phyloP scores from a whole-genome alignment of 2,113 vertebrate species.

The Oryzias celebensis region DNA sequence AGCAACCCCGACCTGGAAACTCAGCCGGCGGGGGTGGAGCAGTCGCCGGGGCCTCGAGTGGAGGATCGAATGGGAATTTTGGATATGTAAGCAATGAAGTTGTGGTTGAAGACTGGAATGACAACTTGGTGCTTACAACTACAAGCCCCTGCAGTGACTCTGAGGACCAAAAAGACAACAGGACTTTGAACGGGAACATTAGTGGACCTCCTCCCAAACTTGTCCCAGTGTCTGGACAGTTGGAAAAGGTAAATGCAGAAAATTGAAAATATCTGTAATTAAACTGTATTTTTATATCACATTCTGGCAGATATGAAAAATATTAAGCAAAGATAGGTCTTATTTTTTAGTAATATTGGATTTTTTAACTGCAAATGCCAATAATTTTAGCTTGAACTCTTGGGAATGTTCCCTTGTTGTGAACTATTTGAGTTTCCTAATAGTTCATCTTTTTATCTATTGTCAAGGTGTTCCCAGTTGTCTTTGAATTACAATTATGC shows the following conservation, averaged over 20 bases:
- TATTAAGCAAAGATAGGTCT: no score
- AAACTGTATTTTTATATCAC: no score
- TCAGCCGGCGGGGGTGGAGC: conserved; percentile 19
- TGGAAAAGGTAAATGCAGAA: conserved; percentile 85
- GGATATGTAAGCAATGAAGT: conserved; percentile 81
- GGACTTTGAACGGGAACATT: conserved; percentile 80
- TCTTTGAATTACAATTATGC: no score
- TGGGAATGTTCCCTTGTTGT: no score
- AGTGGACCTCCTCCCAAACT: conserved; percentile 93
- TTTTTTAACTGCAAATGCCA: no score
- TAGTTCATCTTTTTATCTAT: no score
- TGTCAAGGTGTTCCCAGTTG: no score
- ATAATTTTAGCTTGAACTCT: no score
- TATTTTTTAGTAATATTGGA: no score
- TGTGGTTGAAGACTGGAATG: conserved; percentile 82
- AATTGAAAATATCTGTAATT: neutral
- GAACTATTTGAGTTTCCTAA: no score
- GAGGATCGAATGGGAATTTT: conserved; percentile 69
- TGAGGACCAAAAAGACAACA: conserved; percentile 84
- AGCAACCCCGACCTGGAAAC: conserved; percentile 64
- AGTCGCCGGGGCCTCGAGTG: conserved; percentile 11
- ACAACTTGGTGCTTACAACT: conserved; percentile 75
- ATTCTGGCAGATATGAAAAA: no score
- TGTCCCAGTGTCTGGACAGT: conserved; percentile 89
- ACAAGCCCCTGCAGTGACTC: conserved; percentile 86